Percentiles rank a stretch among this genome's conserved stretches.
Evolutionary conservation across 2,797 vertebrate genomes (phyloP).

Genomic region (Urocyon cinereoargenteus): DNA sequence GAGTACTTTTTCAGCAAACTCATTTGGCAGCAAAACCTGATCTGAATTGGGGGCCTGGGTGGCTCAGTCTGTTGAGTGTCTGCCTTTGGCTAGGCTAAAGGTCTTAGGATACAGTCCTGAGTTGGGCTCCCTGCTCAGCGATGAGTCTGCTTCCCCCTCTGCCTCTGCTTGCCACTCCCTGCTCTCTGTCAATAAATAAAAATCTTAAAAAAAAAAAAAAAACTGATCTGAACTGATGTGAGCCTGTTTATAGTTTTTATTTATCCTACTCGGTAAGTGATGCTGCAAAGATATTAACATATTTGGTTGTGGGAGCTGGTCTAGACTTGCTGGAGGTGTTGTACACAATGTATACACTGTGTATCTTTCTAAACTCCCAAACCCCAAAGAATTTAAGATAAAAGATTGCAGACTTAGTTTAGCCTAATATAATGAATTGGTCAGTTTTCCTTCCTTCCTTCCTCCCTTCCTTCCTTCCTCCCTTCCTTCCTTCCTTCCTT

Average conservation of each 20-base stretch:
- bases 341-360: neutral
- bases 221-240: neutral
- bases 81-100: no score
- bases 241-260: neutral
- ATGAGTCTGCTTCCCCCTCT: no score
- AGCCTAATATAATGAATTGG: neutral
- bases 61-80: no score
- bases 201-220: no score
- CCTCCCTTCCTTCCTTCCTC: no score
- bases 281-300: neutral
- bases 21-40: neutral
- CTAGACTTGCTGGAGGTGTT: neutral
- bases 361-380: neutral
- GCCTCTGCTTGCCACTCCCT: no score
- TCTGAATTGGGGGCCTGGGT: neutral
- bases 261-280: neutral
- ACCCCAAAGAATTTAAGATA: neutral
- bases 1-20: neutral
- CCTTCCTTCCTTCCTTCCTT: neutral
- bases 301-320: neutral
- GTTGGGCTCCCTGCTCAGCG: no score
- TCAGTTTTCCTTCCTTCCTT: neutral
- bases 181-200: no score
- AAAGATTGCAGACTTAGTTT: neutral
- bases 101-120: no score